Conservation (phyloP, 2,113 vertebrate species). For the Hyperoodon ampullatus region DNA sequence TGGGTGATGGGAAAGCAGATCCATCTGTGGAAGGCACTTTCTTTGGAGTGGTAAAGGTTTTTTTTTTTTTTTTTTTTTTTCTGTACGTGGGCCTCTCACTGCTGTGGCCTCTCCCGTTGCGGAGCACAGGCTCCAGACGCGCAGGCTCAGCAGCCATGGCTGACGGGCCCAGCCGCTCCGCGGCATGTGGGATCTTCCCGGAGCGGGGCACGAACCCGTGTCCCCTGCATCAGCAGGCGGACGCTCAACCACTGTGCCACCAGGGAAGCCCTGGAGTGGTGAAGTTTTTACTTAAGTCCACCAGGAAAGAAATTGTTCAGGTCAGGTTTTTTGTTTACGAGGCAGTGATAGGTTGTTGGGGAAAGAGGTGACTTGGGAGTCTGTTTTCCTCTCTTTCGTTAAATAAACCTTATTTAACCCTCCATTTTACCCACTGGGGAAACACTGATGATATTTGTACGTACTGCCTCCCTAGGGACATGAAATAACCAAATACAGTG, state of each 20-base stretch:
- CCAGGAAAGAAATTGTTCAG: not conserved
- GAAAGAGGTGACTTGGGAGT: constrained; percentile 12
- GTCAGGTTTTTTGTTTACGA: constrained; percentile 25
- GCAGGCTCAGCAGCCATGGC: no score
- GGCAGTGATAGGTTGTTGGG: not conserved
- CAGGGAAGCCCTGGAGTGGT: not conserved
- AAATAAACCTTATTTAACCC: constrained; percentile 61
- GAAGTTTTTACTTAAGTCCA: not conserved
- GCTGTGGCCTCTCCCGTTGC: no score
- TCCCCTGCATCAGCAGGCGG: no score
- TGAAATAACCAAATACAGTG: not conserved
- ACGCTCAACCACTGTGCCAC: no score
- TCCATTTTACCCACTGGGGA: constrained; percentile 42
- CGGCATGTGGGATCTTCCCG: no score
- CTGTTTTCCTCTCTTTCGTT: not conserved
- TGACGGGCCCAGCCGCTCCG: no score
- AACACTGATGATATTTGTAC: constrained; percentile 35
- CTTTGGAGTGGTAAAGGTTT: not conserved
- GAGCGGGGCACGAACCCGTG: no score
- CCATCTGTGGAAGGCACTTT: not conserved
- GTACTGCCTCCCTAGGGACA: constrained; percentile 31
- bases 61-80: no score
- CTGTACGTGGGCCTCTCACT: no score
- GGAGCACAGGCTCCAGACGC: no score
- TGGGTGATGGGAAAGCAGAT: not conserved